Base-by-base conservation (phyloP, 2,113 vertebrate species). In the Herpailurus yagouaroundi region DNA sequence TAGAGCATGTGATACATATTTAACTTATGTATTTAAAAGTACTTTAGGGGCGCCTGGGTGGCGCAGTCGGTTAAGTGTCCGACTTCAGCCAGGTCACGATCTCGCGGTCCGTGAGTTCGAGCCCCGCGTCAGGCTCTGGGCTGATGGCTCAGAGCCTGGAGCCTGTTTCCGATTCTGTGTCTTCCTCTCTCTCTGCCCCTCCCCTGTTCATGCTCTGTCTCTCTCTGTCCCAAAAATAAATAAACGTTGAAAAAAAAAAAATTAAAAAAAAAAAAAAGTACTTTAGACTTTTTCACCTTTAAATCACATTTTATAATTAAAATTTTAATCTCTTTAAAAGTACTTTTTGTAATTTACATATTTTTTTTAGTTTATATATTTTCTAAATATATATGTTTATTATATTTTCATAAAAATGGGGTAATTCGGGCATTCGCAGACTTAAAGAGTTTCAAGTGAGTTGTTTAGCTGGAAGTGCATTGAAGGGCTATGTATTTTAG, bases 381-480 rank as follows among this genome's bases (percentile, higher is more conserved):
- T 79, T 80, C 33, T 52, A 16, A 52, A 52, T 55, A 55, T 91
- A 4, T 74, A 76, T 74, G 81, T 64, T 57, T 77, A 38, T 94
- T n/a, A 57, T 63, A 15, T 71, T 85, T 80, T 81, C n/a, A 45
- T 89, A 92, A 81, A 89, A 68, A 91, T 91, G 16, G 13, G 36
- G 27, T 96, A 7, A 63, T 82, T 91, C 69, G 12, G 50, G 12
- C 33, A 50, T 93, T 89, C 87, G 36, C 83, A 95, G 69, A 36
- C 41, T 87, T 93, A 64, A 71, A 95, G 80, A 84, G 85, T 92
- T 86, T 94, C 45, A 91, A 52, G 38, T 92, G 48, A 80, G 23
- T 85, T 87, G 48, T 91, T 97, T 38, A 92, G 27, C 29, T 66
- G 15, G 45, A 88, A 66, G 60, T 93, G 11, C 19, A n/a, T 64